phyloP scores from a whole-genome alignment of 2,797 vertebrate genomes.

The Diceros bicornis region DNA sequence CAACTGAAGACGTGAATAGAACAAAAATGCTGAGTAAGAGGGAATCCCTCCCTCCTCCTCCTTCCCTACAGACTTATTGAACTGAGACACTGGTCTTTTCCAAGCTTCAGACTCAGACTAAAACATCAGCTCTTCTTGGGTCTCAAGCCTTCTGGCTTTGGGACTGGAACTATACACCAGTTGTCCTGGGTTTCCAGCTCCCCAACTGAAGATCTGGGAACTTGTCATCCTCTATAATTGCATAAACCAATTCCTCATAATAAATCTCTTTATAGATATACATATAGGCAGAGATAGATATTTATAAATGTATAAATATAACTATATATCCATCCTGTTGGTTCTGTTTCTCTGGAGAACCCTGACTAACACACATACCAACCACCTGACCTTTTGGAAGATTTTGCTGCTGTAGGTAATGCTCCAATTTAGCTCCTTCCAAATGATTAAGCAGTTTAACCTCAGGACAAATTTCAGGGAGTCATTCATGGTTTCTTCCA shows the following conservation, averaged over 20 bases:
- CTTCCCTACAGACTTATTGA: neutral
- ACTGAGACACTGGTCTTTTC: neutral
- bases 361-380: neutral
- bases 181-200: neutral
- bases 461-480: neutral
- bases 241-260: neutral
- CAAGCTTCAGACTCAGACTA: neutral
- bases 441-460: slow-evolving; percentile 6
- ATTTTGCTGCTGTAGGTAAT: neutral
- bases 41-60: neutral
- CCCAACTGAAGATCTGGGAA: neutral
- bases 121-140: neutral
- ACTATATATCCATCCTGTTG: neutral
- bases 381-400: neutral
- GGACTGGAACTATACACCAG: neutral
- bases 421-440: neutral
- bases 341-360: neutral
- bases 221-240: neutral
- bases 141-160: neutral
- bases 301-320: neutral
- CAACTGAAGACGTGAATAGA: neutral
- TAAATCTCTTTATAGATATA: neutral
- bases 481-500: neutral
- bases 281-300: neutral
- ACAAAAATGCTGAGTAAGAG: neutral